phyloP scores from a whole-genome alignment of 2,113 vertebrate genomes.

The Tragelaphus buxtoni region DNA sequence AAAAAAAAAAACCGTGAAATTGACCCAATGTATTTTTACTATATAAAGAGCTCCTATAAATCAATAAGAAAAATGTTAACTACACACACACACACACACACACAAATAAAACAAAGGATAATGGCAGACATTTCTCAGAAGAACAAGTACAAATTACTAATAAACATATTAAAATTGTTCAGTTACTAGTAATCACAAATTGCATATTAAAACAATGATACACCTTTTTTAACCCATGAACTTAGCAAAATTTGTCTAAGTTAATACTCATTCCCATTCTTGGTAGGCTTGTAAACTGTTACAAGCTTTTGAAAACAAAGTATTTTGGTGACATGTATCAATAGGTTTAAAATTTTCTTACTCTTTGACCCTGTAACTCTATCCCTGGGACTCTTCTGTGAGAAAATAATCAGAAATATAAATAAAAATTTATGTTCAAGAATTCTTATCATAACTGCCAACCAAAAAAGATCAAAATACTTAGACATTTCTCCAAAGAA shows the following conservation, averaged over 20 bases:
- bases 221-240: not conserved
- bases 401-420: conserved; percentile 39
- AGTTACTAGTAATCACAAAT: not conserved
- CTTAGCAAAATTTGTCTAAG: not conserved
- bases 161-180: not conserved
- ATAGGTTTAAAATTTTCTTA: not conserved
- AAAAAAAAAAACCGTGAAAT: not conserved
- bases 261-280: not conserved
- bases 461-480: not conserved
- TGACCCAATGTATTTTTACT: not conserved
- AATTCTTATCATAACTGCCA: not conserved
- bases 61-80: not conserved
- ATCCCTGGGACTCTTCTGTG: not conserved
- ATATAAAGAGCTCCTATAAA: not conserved
- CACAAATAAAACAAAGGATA: not conserved
- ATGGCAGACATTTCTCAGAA: not conserved
- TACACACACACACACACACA: not conserved
- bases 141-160: not conserved
- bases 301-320: not conserved
- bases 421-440: conserved; percentile 11
- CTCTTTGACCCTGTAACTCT: not conserved
- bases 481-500: not conserved
- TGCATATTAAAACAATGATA: not conserved
- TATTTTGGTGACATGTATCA: not conserved
- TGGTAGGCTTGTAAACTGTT: not conserved